A percentile compares a stretch with the other conserved stretches of the same genome.
These are phyloP conservation scores for Salticus scenicus DNA, from an alignment of 2,888 invertebrate species.

Conservation along the genomic window DNA sequence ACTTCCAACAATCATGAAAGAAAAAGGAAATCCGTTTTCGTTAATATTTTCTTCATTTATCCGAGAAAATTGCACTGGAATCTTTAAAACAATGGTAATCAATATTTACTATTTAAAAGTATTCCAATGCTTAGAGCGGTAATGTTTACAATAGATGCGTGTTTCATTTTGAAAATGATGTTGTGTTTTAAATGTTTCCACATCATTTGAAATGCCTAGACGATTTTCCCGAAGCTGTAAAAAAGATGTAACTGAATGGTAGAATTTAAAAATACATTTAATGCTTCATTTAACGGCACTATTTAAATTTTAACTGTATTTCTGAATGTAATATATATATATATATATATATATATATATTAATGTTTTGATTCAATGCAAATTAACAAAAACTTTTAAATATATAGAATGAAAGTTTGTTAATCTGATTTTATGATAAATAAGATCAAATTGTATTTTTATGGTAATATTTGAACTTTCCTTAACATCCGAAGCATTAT, in stretches of 20 bases:
- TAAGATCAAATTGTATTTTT: too few relatives aligned
- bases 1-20: constrained; percentile 30
- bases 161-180: constrained; percentile 4
- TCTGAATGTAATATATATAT: too few relatives aligned
- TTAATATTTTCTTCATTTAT: not conserved
- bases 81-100: constrained; percentile 53
- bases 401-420: too few relatives aligned
- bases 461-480: too few relatives aligned
- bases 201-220: not conserved
- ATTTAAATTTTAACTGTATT: too few relatives aligned
- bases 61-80: not conserved
- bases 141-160: not conserved
- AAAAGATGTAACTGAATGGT: not conserved
- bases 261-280: not conserved
- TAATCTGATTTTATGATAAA: too few relatives aligned
- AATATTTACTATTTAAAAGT: constrained; percentile 39
- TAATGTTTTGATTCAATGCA: too few relatives aligned
- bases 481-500: too few relatives aligned
- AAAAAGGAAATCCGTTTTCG: not conserved
- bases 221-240: not conserved
- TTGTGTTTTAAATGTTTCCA: not conserved
- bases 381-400: too few relatives aligned
- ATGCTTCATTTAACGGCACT: too few relatives aligned
- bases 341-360: too few relatives aligned
- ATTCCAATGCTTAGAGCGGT: constrained; percentile 12